These are phyloP conservation scores for Enteromius unitaeniatus DNA, from an alignment of 2,797 vertebrate species.

Conservation along the genomic window DNA sequence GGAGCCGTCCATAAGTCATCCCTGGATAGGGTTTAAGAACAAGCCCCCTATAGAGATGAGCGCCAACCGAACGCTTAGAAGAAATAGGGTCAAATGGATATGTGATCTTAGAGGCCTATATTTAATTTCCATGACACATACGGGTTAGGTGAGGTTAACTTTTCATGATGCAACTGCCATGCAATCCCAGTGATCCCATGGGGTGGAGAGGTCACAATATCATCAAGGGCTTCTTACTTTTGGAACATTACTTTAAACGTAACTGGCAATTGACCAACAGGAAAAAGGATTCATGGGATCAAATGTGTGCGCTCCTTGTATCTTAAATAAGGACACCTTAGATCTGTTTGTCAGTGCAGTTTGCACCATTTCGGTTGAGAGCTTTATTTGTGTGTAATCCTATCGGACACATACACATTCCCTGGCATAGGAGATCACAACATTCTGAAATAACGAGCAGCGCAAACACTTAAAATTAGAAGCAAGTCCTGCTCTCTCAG, in stretches of 20 bases:
- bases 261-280: conserved; percentile 20
- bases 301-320: conserved; percentile 14
- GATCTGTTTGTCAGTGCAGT: conserved; percentile 16
- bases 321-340: conserved; percentile 29
- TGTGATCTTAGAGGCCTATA: conserved; percentile 23
- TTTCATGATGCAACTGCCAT: conserved; percentile 49
- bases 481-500: background rate
- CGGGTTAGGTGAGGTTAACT: conserved; percentile 26
- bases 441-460: conserved; percentile 53
- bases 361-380: conserved; percentile 42
- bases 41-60: background rate
- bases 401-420: conserved; percentile 54
- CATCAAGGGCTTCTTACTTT: conserved; percentile 31
- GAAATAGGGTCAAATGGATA: conserved; percentile 1
- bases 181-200: conserved; percentile 34
- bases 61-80: conserved; percentile 18
- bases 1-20: conserved; percentile 16
- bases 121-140: conserved; percentile 42
- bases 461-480: conserved; percentile 60
- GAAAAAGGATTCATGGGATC: conserved; percentile 37
- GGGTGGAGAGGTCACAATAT: conserved; percentile 13
- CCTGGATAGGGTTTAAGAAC: conserved; percentile 5
- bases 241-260: conserved; percentile 31
- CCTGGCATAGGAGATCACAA: conserved; percentile 53
- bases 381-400: conserved; percentile 33